Base-by-base conservation (phyloP, 2,797 vertebrate species). In the Anisognathus igniventris region DNA sequence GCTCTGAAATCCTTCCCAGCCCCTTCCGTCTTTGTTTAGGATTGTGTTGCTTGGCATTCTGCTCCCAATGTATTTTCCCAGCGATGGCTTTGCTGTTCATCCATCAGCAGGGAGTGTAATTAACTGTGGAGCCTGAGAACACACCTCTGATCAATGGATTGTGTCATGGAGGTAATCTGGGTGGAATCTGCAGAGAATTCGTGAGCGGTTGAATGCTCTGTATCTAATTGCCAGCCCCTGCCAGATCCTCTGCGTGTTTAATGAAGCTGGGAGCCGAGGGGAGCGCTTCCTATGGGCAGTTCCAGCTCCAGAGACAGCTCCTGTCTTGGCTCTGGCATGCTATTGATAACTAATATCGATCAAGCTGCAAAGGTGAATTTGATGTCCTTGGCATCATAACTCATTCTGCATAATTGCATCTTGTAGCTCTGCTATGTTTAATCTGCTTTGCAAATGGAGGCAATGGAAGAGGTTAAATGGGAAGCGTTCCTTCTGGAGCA, bases 121-220 rank as follows among this genome's bases (percentile, higher is more conserved):
- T 96, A 96, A 96, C 73, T 72, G 95, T 67, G 77, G 94, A 93
- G 90, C 88, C 85, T 61, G 93, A 88, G 86, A 95, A 92, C 76
- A 87, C 86, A 93, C 93, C 94, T 96, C 95, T 94, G 96, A 97
- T 96, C 94, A 95, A 91, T 96, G 93, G 80, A 86, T 91, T 92
- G 88, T 74, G 90, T 93, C 9, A 14, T 56, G 88, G 87, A 95
- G 87, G 89, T 94, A 94, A 97, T 96, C 86, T 76, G 70, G 90
- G 89, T 67, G 95, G 92, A 92, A 96, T 95, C 94, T 81, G 72
- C 82, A 50, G 88, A 88, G 92, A 92, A 96, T 95, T 76, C 0
- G 6, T 57, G 86, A 95, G 93, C 16, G 3, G 51, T 76, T 91
- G 89, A 90, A 57, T 10, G 67, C 95, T 86, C 76, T 71, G n/a